phyloP scores from a whole-genome alignment of 1,140 invertebrate species.

The Hyles vespertilio region DNA sequence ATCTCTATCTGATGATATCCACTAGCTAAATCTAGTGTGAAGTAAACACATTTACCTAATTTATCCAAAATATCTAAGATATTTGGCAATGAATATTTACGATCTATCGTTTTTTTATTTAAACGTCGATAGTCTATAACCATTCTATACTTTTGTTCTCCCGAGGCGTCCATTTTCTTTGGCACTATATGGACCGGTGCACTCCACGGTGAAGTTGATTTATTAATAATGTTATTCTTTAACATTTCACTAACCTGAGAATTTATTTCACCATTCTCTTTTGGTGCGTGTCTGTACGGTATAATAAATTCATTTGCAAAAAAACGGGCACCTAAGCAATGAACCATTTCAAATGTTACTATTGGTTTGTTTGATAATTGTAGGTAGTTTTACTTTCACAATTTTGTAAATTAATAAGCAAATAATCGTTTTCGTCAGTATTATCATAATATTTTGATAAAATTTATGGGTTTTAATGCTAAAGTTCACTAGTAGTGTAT shows the following conservation, averaged over 20 bases:
- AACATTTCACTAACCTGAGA: slow-evolving; percentile 8
- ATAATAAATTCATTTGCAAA: too few species aligned
- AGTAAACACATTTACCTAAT: slow-evolving; percentile 3
- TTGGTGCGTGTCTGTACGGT: slow-evolving; percentile 5
- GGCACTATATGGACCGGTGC: slow-evolving; percentile 15
- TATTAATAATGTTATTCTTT: slow-evolving; percentile 5
- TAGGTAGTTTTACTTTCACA: too few species aligned
- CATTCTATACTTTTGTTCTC: slow-evolving; percentile 10
- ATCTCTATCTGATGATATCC: slow-evolving; percentile 15
- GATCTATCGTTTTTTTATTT: slow-evolving; percentile 9
- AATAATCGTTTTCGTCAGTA: too few species aligned
- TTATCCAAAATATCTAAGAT: slow-evolving; percentile 11
- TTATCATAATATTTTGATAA: too few species aligned
- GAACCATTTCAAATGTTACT: too few species aligned
- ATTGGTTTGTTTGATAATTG: too few species aligned
- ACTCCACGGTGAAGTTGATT: slow-evolving; percentile 12
- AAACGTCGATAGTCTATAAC: slow-evolving; percentile 11
- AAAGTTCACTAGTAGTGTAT: too few species aligned
- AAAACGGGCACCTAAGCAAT: too few species aligned
- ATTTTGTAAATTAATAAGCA: too few species aligned
- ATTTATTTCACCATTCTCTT: slow-evolving; percentile 5
- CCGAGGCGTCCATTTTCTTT: slow-evolving; percentile 14
- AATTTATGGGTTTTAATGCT: too few species aligned
- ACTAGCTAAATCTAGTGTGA: slow-evolving; percentile 8
- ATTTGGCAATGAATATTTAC: slow-evolving; percentile 14